Evolutionary conservation across 2,888 invertebrate genomes (phyloP).

Genomic region (Drosophila limbata): DNA sequence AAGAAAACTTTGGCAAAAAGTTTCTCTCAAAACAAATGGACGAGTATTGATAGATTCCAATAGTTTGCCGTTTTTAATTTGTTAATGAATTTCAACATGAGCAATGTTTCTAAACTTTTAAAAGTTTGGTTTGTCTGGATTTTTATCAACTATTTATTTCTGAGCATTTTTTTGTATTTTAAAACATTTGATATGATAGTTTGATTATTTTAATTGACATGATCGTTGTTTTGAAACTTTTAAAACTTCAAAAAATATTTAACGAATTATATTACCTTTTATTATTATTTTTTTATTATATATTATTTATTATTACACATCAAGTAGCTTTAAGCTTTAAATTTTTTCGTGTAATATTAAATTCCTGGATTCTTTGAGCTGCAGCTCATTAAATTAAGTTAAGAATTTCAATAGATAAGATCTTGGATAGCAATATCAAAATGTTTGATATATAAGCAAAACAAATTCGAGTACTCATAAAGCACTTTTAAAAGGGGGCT

Average conservation of each 20-base stretch:
- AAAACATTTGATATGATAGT: too few relatives aligned
- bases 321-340: too few relatives aligned
- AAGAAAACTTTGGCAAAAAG: constrained; percentile 34
- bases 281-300: too few relatives aligned
- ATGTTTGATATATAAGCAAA: constrained; percentile 2
- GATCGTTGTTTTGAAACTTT: too few relatives aligned
- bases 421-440: constrained; percentile 16
- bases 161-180: too few relatives aligned
- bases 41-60: constrained; percentile 10
- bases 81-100: constrained; percentile 2
- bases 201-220: too few relatives aligned
- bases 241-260: too few relatives aligned
- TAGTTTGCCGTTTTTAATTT: constrained; percentile 14
- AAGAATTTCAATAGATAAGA: constrained; percentile 3
- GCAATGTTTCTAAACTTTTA: background rate
- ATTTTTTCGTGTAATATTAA: too few relatives aligned
- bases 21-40: constrained; percentile 27
- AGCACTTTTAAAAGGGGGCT: constrained; percentile 15
- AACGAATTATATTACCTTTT: too few relatives aligned
- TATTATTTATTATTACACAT: too few relatives aligned
- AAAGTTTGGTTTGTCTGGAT: too few relatives aligned
- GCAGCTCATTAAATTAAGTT: constrained; percentile 1
- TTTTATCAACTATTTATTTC: too few relatives aligned
- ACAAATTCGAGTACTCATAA: constrained; percentile 9
- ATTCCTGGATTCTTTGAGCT: background rate